phyloP scores from a whole-genome alignment of 2,113 vertebrate genomes.

The Pelvicachromis taeniatus region DNA sequence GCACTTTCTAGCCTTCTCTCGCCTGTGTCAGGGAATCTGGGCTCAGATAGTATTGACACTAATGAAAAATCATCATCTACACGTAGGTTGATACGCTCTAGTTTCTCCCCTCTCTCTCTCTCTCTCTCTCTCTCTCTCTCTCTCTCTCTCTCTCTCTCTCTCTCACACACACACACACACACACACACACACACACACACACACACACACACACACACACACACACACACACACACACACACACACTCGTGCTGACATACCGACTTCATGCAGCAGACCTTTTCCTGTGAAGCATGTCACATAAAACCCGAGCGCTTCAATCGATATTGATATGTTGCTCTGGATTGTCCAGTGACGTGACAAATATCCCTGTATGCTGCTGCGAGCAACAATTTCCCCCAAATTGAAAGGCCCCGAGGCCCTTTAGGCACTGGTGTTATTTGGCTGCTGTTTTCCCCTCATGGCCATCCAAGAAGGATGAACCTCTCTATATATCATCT shows the following conservation, averaged over 20 bases:
- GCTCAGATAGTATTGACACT: slow-evolving; percentile 36
- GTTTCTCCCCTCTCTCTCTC: background rate
- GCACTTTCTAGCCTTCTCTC: background rate
- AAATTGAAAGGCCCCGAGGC: slow-evolving; percentile 63
- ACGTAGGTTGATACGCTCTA: background rate
- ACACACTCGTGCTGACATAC: background rate
- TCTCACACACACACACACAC: too few species aligned
- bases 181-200: too few species aligned
- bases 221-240: background rate
- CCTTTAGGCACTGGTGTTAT: slow-evolving; percentile 54
- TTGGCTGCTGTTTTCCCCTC: slow-evolving; percentile 58
- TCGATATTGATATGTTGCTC: slow-evolving; percentile 56
- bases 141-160: too few species aligned
- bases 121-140: too few species aligned
- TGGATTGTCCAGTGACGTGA: slow-evolving; percentile 49
- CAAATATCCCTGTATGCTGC: slow-evolving; percentile 45
- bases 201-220: too few species aligned
- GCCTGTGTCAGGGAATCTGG: background rate
- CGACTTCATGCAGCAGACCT: background rate
- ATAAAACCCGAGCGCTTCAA: slow-evolving; percentile 6
- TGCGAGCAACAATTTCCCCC: slow-evolving; percentile 60
- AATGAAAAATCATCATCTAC: slow-evolving; percentile 47
- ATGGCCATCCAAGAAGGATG: slow-evolving; percentile 62
- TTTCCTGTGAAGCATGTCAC: slow-evolving; percentile 3
- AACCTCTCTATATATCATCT: slow-evolving; percentile 64